phyloP scores from a whole-genome alignment of 2,113 vertebrate genomes.

The Rhegmatorhina hoffmannsi region DNA sequence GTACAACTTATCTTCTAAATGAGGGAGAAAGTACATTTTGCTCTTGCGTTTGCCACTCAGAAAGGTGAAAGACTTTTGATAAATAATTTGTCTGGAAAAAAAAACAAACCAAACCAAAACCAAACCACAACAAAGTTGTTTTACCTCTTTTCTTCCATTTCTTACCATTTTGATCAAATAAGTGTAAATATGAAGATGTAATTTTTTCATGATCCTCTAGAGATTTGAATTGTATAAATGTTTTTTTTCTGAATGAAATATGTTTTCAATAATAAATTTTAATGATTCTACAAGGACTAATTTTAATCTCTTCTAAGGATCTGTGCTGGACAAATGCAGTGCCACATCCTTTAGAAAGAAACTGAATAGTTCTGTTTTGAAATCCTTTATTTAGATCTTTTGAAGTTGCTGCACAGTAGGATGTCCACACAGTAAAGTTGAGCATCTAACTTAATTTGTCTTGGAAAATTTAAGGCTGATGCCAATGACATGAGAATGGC shows the following conservation, averaged over 20 bases:
- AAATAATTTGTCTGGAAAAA: not conserved
- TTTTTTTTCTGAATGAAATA: not conserved
- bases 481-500: not conserved
- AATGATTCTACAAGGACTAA: not conserved
- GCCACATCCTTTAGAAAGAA: not conserved
- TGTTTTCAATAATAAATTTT: not conserved
- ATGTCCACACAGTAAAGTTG: not conserved
- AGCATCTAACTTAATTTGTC: not conserved
- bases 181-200: not conserved
- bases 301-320: not conserved
- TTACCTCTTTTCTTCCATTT: not conserved
- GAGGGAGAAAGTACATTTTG: not conserved
- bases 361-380: not conserved
- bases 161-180: not conserved
- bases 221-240: not conserved
- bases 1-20: not conserved
- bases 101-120: not conserved
- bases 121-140: not conserved
- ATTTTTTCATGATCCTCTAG: not conserved
- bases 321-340: not conserved
- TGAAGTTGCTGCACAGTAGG: not conserved
- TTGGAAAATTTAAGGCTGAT: not conserved
- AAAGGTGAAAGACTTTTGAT: not conserved
- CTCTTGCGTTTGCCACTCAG: not conserved
- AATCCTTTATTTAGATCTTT: not conserved